Percentiles rank a stretch among this genome's conserved stretches.
Evolutionary conservation across 1,140 invertebrate genomes (phyloP).

Genomic region (Marisa cornuarietis): DNA sequence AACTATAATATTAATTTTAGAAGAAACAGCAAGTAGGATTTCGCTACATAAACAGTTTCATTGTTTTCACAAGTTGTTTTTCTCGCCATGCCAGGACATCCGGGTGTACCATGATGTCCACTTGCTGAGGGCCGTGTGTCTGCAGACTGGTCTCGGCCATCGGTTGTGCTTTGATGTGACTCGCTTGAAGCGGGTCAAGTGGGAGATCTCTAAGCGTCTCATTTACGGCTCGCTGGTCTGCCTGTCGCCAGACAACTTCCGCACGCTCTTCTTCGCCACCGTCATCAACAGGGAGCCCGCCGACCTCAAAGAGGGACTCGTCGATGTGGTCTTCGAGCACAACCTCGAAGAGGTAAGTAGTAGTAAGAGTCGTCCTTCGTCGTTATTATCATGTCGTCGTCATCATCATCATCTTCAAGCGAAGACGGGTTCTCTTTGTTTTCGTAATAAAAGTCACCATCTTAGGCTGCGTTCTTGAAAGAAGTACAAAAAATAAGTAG

Average conservation of each 20-base stretch:
- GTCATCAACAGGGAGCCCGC: slow-evolving; percentile 71
- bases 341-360: slow-evolving; percentile 16
- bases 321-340: slow-evolving; percentile 64
- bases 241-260: slow-evolving; percentile 76
- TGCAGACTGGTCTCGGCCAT: slow-evolving; percentile 39
- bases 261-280: slow-evolving; percentile 75
- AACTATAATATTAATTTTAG: no score
- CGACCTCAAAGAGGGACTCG: slow-evolving; percentile 44
- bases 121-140: slow-evolving; percentile 42
- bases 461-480: no score
- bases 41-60: background rate
- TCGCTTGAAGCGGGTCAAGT: slow-evolving; percentile 51
- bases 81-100: slow-evolving; percentile 32
- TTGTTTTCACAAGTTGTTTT: background rate
- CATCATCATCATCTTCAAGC: no score
- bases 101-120: slow-evolving; percentile 49
- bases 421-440: no score
- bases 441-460: no score
- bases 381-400: no score
- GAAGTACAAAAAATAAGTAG: no score
- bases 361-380: no score
- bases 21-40: background rate
- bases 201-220: slow-evolving; percentile 70
- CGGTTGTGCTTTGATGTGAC: slow-evolving; percentile 52
- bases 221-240: slow-evolving; percentile 78